Evolutionary conservation across 1,140 invertebrate genomes (phyloP), one percentile per base, ranked within the genome.

Genomic region (Sycophila sp.): DNA sequence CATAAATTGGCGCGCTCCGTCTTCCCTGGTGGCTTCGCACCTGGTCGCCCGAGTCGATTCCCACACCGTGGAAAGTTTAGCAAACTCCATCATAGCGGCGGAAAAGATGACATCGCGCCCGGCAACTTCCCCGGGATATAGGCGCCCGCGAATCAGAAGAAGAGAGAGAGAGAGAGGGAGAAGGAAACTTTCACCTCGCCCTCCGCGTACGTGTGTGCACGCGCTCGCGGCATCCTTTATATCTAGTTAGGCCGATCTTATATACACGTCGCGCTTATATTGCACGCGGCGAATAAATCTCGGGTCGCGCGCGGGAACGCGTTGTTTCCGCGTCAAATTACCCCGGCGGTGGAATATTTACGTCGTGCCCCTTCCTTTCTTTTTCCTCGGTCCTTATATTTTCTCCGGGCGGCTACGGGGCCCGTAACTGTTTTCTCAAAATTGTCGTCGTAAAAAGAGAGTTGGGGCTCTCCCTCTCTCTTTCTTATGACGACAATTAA

Each of bases 241-340:
- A 69, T 69, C 66, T 60, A 60, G 56, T 53, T 51, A 42, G 32
- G 4, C 45, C 66, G 66, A 69, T 69, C 66, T 69, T 36, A 22
- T 5, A n/a, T 24, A 30, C 40, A 60, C 58, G 28, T n/a, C 26
- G 15, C 58, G n/a, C 15, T 19, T 7, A 32, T 19, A 19, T 32
- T 34, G 34, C 19, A 28, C 38, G 34, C 30, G 45, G 26, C 36
- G 22, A 26, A 30, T 30, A 45, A 19, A 30, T 34, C 45, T 34
- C 28, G 19, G 19, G 42, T 22, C 19, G 42, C 19, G 24, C 42
- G 42, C 24, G 42, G 24, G 17, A 17, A 11, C 24, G 17, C 3
- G 17, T 2, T 7, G 42, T 22, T 22, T 10, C 19, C 40, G 13
- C 0, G 13, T n/a, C n/a, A n/a, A n/a, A n/a, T n/a, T n/a, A n/a